Base-by-base conservation (phyloP, 2,888 invertebrate genomes). In the Philonicus albiceps region DNA sequence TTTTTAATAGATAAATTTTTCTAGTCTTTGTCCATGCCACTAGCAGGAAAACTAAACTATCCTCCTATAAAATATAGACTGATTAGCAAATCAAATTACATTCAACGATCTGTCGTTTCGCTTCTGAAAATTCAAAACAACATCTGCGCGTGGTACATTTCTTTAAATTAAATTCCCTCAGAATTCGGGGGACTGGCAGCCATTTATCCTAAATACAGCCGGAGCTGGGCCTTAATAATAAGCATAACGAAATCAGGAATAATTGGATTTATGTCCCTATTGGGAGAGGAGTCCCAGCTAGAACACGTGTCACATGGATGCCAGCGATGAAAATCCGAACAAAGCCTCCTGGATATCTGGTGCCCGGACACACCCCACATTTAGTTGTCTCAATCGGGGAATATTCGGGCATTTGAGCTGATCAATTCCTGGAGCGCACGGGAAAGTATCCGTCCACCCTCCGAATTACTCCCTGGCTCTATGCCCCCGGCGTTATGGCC, bases 201-300 rank as follows among this genome's bases (percentile, higher is more conserved):
- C 84, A 40, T 72, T 72, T 72, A 73, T 84, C 73, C 73, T 27
- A 43, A 43, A 84, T 40, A 73, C 40, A 73, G 40, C 22, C 73
- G 31, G 22, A 64, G 43, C 37, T 73, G 49, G 72, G 40, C 84
- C 73, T 84, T 84, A 84, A 84, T 87, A 86, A 87, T 87, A 83
- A 87, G 87, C 87, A 80, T 87, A 87, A 87, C 87, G 86, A 86
- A 87, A 87, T 87, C 87, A 87, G 85, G 86, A 76, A 86, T 87
- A 87, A 87, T 87, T 87, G 87, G 87, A 87, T 87, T 87, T 87
- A 87, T 87, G 84, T 86, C 87, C 73, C 87, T 86, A 84, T 49
- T 80, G 87, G 87, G 86, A 87, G 84, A 86, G 43, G 31, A 76
- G 87, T 86, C 81, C 85, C 75, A 84, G 76, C 19, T 31, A 31